Evolutionary conservation across 2,797 vertebrate species (phyloP).

Genomic region (Spea hammondii): DNA sequence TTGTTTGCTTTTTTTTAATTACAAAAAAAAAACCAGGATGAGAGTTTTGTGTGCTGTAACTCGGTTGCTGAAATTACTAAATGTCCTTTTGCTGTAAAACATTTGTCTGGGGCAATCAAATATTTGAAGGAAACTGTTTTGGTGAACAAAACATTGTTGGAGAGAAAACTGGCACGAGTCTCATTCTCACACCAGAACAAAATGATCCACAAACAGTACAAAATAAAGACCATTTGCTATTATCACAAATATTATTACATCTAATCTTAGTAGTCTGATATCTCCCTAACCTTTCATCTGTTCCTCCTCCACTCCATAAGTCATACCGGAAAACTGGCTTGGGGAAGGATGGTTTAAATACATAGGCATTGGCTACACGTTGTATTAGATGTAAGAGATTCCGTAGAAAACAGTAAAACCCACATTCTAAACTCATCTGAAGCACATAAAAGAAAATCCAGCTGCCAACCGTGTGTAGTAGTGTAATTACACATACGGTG

Average conservation of each 20-base stretch:
- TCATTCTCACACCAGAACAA: slow-evolving; percentile 70
- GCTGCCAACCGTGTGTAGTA: neutral
- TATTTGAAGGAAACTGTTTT: slow-evolving; percentile 1
- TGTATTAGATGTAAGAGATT: neutral
- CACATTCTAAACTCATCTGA: neutral
- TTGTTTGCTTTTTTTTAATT: slow-evolving; percentile 61
- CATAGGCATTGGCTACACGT: slow-evolving; percentile 25
- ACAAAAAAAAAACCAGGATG: slow-evolving; percentile 41
- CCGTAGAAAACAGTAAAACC: neutral
- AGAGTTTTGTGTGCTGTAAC: slow-evolving; percentile 43
- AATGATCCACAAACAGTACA: slow-evolving; percentile 65
- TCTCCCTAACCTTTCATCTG: slow-evolving; percentile 64
- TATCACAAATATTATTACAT: slow-evolving; percentile 58
- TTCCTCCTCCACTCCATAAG: slow-evolving; percentile 55
- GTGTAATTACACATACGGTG: neutral
- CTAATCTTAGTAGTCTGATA: slow-evolving; percentile 59
- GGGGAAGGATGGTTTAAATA: neutral
- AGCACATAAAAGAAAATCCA: neutral
- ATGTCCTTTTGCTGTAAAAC: slow-evolving; percentile 54
- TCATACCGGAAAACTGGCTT: neutral
- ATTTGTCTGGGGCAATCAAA: slow-evolving; percentile 30
- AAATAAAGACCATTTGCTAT: slow-evolving; percentile 70
- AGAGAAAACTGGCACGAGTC: slow-evolving; percentile 64
- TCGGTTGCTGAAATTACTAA: slow-evolving; percentile 31
- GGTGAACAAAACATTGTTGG: slow-evolving; percentile 49